Percentiles rank a stretch among this genome's conserved stretches.
Conservation (phyloP, 2,888 invertebrate genomes). For the Notocelia uddmanniana region DNA sequence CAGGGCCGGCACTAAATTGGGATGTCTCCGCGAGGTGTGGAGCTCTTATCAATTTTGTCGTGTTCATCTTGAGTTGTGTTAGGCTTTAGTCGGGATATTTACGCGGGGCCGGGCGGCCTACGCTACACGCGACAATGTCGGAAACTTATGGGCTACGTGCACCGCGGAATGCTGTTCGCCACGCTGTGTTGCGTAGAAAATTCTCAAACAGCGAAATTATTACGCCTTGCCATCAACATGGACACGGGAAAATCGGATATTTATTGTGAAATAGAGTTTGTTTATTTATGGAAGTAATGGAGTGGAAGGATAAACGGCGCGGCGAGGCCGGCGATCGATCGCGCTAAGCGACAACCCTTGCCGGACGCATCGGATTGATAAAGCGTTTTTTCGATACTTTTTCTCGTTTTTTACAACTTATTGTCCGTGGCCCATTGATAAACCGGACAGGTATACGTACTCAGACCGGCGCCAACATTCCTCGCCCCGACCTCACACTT, state of each 20-base stretch:
- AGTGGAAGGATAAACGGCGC: constrained; percentile 40
- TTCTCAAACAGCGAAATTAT: constrained; percentile 33
- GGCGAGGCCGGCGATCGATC: constrained; percentile 46
- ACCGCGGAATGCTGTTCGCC: constrained; percentile 52
- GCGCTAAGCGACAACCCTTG: constrained; percentile 76
- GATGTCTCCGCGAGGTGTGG: constrained; percentile 81
- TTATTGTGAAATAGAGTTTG: constrained; percentile 18
- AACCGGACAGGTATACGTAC: constrained; percentile 85
- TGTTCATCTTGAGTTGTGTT: constrained; percentile 86
- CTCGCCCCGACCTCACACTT: constrained; percentile 85
- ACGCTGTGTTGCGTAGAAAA: constrained; percentile 30
- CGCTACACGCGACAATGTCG: constrained; percentile 76
- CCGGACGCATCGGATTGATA: constrained; percentile 81
- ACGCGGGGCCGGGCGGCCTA: constrained; percentile 70
- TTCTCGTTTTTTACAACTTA: constrained; percentile 75
- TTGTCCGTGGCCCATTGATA: constrained; percentile 84
- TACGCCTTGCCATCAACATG: constrained; percentile 10
- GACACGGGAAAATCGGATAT: constrained; percentile 20
- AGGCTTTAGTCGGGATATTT: constrained; percentile 83
- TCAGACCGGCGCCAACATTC: constrained; percentile 86
- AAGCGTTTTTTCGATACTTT: constrained; percentile 82
- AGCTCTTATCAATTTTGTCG: constrained; percentile 83
- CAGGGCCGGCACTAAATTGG: constrained; percentile 83
- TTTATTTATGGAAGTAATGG: constrained; percentile 43
- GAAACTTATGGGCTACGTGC: constrained; percentile 71